Conservation (phyloP, 1,140 invertebrate genomes). For the Ruditapes philippinarum region DNA sequence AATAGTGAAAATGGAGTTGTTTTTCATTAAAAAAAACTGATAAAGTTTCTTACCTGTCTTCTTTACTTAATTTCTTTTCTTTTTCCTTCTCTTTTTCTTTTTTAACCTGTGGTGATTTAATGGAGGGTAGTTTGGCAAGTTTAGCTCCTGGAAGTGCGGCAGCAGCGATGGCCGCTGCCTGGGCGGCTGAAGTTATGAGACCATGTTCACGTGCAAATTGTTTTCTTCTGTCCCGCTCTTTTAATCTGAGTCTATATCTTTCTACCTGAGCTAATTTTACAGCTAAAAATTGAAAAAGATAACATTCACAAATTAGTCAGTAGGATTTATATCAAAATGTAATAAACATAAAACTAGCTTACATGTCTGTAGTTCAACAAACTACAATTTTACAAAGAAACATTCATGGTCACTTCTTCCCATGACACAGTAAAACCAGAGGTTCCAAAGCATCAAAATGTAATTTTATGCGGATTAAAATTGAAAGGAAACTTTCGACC, state of each 20-base stretch:
- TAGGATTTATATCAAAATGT: too few species aligned
- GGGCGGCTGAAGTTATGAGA: slow-evolving; percentile 73
- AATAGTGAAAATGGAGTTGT: too few species aligned
- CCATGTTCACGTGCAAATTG: slow-evolving; percentile 90
- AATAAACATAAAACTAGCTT: too few species aligned
- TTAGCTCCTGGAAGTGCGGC: slow-evolving; percentile 33
- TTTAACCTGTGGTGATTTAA: slow-evolving; percentile 64
- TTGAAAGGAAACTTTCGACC: too few species aligned
- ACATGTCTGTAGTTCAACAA: too few species aligned
- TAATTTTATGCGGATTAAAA: too few species aligned
- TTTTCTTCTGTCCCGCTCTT: slow-evolving; percentile 95
- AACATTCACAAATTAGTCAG: too few species aligned
- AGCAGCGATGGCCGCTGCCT: slow-evolving; percentile 30
- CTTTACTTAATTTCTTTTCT: slow-evolving; percentile 18
- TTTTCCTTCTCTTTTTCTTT: slow-evolving; percentile 78
- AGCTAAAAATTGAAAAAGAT: slow-evolving; percentile 82
- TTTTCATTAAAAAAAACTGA: neutral
- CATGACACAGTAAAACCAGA: too few species aligned
- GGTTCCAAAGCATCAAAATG: too few species aligned
- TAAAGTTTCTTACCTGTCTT: neutral
- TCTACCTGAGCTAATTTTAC: slow-evolving; percentile 94
- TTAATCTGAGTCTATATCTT: slow-evolving; percentile 94
- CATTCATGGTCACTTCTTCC: too few species aligned
- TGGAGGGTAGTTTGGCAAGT: slow-evolving; percentile 30
- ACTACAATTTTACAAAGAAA: too few species aligned